Conservation (phyloP, 2,888 invertebrate genomes). For the Brachyopa scutellaris region DNA sequence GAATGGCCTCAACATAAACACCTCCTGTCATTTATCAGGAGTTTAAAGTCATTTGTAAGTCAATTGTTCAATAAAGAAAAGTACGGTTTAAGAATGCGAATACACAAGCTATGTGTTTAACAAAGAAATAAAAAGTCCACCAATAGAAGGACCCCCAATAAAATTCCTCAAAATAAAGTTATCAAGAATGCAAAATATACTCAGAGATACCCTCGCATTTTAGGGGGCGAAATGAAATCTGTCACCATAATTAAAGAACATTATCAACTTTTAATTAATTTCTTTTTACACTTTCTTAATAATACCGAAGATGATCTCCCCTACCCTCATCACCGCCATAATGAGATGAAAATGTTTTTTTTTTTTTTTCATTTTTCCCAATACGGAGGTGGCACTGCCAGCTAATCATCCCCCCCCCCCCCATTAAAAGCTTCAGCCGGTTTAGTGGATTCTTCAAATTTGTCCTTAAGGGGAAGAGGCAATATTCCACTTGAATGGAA, state of each 20-base stretch:
- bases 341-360: background rate
- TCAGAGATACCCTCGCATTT: too few species aligned
- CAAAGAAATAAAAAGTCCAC: too few species aligned
- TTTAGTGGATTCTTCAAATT: slow-evolving; percentile 31
- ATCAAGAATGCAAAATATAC: slow-evolving; percentile 2
- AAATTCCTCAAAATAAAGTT: background rate
- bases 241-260: slow-evolving; percentile 41
- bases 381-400: slow-evolving; percentile 43
- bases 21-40: too few species aligned
- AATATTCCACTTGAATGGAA: slow-evolving; percentile 38
- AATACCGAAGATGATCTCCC: slow-evolving; percentile 22
- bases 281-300: slow-evolving; percentile 5
- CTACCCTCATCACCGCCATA: slow-evolving; percentile 5
- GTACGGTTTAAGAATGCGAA: too few species aligned
- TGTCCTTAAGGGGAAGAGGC: background rate
- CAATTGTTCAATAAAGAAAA: too few species aligned
- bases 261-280: slow-evolving; percentile 59
- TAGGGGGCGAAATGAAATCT: slow-evolving; percentile 38
- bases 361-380: slow-evolving; percentile 16
- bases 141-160: too few species aligned
- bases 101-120: too few species aligned
- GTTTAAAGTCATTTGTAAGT: too few species aligned
- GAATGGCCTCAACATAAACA: too few species aligned
- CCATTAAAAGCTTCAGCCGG: slow-evolving; percentile 56
- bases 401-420: slow-evolving; percentile 55